Base-by-base conservation (phyloP, 2,888 invertebrate genomes). In the Heliothis peltigera region DNA sequence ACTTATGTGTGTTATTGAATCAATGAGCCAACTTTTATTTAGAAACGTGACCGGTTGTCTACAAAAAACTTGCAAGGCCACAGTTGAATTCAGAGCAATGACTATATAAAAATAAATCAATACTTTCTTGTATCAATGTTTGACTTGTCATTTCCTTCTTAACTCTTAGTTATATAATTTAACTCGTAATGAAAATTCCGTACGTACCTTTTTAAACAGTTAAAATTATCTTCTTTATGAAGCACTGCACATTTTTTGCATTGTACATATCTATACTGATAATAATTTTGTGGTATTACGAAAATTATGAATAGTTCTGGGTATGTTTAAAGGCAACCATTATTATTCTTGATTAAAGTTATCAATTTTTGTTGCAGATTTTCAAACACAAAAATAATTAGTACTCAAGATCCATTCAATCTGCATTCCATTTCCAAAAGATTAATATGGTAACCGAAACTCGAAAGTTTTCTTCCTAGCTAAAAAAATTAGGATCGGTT, bases 1-100 rank as follows among this genome's bases (percentile, higher is more conserved):
- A 64, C 62, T 57, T 58, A 58, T 57, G 55, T 43, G 51, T n/a
- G 73, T 64, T 75, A 79, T 71, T 78, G 63, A 54, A 21, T 51
- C 53, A 62, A 56, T 64, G 39, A 55, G 28, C 7, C 15, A 44
- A 60, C n/a, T 17, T 35, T 64, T 57, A 44, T 67, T 66, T 51
- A 19, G 42, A 57, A 58, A 52, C 8, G 32, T 60, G 48, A 58
- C 47, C 28, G 18, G 59, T 46, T 35, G 21, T 17, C 12, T 35
- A 47, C 8, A 28, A 28, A 52, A 42, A 52, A 21, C 15, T 2
- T 39, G 2, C 12, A 39, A 39, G 39, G 39, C 39, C 39, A 39
- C 39, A 39, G n/a, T 46, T 19, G 21, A 46, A 15, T 46, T 15
- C 19, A 46, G 21, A 46, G 21, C 17, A 46, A 46, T 46, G 21